phyloP scores from a whole-genome alignment of 2,797 vertebrate species.

The Dendrocincla tyrannina region DNA sequence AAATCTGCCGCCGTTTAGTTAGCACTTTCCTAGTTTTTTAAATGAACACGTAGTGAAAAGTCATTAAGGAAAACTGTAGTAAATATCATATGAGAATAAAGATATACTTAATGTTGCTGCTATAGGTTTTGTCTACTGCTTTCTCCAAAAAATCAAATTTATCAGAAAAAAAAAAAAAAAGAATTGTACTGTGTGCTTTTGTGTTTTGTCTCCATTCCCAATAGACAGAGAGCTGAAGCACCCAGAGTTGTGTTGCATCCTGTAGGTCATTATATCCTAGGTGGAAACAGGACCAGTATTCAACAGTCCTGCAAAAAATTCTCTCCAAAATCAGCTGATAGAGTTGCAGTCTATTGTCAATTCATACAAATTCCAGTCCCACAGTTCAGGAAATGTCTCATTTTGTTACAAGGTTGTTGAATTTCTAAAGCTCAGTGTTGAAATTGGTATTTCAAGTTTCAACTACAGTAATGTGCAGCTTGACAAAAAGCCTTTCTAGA shows the following conservation, averaged over 20 bases:
- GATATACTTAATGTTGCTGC: neutral
- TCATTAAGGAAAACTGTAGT: neutral
- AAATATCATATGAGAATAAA: neutral
- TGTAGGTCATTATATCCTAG: neutral
- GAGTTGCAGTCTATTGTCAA: neutral
- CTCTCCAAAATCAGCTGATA: neutral
- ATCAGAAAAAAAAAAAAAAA: neutral
- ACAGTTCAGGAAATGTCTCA: neutral
- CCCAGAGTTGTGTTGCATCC: neutral
- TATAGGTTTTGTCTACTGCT: neutral
- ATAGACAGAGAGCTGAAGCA: neutral
- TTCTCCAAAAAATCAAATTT: neutral
- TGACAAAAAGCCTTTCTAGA: neutral
- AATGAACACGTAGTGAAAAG: neutral
- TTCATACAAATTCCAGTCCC: neutral
- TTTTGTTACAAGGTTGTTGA: neutral
- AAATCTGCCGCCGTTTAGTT: neutral
- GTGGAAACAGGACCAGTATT: neutral
- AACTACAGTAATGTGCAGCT: neutral
- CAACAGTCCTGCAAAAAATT: rapidly evolving
- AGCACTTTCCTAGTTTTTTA: neutral
- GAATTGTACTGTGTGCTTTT: neutral
- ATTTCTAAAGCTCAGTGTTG: neutral
- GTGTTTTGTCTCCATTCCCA: neutral
- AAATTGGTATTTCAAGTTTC: neutral